These are phyloP conservation scores for Dendropsophus ebraccatus DNA, from an alignment of 2,113 vertebrate species.

Conservation along the genomic window DNA sequence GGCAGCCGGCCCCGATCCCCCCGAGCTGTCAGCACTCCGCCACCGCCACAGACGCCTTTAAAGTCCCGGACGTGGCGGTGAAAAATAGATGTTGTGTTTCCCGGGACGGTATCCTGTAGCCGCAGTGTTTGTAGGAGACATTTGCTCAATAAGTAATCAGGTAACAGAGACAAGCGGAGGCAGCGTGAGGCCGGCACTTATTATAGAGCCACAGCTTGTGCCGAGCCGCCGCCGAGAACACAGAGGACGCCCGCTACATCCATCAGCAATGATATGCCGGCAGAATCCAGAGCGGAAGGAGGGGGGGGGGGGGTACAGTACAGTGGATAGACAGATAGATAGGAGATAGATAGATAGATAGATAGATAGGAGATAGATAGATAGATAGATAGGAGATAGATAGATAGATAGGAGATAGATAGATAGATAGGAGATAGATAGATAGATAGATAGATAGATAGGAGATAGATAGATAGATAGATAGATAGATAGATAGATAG, in stretches of 20 bases:
- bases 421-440: background rate
- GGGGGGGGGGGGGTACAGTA: no score
- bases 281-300: no score
- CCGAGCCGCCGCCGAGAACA: no score
- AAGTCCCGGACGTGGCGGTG: background rate
- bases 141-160: constrained; percentile 40
- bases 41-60: background rate
- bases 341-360: background rate
- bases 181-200: background rate
- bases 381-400: no score
- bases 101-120: no score
- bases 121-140: background rate
- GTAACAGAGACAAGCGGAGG: constrained; percentile 18
- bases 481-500: background rate
- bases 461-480: background rate
- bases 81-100: constrained; percentile 13
- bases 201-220: background rate
- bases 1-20: background rate
- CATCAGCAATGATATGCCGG: no score
- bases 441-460: background rate
- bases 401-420: background rate
- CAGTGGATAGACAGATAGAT: background rate
- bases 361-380: no score
- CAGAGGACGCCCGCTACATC: no score
- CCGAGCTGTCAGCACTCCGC: no score